These are phyloP conservation scores for Conopomorpha cramerella DNA, from an alignment of 1,140 invertebrate species.

Conservation along the genomic window DNA sequence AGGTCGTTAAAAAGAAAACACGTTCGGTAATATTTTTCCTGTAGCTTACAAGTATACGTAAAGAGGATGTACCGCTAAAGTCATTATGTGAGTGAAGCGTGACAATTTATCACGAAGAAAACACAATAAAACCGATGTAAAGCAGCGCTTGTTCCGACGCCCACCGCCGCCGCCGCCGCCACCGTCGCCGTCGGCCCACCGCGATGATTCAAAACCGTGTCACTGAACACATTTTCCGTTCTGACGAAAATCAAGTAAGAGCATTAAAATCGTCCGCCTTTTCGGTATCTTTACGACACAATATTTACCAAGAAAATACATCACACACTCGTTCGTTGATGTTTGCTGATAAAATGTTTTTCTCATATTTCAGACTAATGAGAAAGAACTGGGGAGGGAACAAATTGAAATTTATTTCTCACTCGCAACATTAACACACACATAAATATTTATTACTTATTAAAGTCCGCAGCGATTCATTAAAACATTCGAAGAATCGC, in stretches of 20 bases:
- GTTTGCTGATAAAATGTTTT: conserved; percentile 25
- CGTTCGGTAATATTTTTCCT: too few species aligned
- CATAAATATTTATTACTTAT: conserved; percentile 38
- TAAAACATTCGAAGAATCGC: too few species aligned
- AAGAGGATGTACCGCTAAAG: too few species aligned
- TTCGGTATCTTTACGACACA: conserved; percentile 16
- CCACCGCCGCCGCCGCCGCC: too few species aligned
- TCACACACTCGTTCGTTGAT: conserved; percentile 23
- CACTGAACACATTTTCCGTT: conserved; percentile 42
- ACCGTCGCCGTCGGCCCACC: too few species aligned
- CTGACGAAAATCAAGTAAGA: conserved; percentile 34
- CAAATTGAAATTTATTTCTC: conserved; percentile 34
- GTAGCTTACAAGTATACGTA: too few species aligned
- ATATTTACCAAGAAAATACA: conserved; percentile 17
- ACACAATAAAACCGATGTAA: too few species aligned
- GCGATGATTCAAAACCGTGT: conserved; percentile 38
- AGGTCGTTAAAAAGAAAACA: too few species aligned
- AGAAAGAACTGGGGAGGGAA: conserved; percentile 20
- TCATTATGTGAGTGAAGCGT: too few species aligned
- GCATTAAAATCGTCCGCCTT: conserved; percentile 31
- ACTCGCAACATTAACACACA: conserved; percentile 16
- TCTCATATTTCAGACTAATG: conserved; percentile 25
- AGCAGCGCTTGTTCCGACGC: too few species aligned
- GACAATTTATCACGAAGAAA: too few species aligned
- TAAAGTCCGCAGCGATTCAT: conserved; percentile 29